These are phyloP conservation scores for Pleuronectes platessa DNA, from an alignment of 2,113 vertebrate species.

Conservation along the genomic window DNA sequence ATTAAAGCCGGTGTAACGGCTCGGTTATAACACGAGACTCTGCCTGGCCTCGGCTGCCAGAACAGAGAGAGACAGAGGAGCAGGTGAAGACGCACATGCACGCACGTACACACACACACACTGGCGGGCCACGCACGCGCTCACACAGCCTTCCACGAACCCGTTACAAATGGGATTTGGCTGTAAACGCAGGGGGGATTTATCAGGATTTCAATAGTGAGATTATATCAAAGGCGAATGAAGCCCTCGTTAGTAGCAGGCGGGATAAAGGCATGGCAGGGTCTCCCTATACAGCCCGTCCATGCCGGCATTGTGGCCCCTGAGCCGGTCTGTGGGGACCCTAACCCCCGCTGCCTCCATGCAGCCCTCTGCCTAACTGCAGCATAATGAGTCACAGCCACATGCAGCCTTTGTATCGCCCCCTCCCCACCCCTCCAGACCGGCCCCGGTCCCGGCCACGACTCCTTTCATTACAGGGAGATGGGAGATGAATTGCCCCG, in stretches of 20 bases:
- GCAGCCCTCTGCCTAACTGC: constrained; percentile 88
- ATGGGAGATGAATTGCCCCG: constrained; percentile 90
- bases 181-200: constrained; percentile 89
- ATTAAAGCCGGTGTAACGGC: constrained; percentile 77
- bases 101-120: constrained; percentile 23
- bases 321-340: constrained; percentile 88
- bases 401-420: constrained; percentile 87
- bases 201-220: constrained; percentile 95
- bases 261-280: constrained; percentile 91
- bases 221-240: constrained; percentile 96
- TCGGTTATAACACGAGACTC: constrained; percentile 83
- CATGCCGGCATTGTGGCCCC: constrained; percentile 89
- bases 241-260: constrained; percentile 93
- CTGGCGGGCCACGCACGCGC: constrained; percentile 19
- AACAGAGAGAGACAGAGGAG: constrained; percentile 61
- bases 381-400: constrained; percentile 94
- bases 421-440: constrained; percentile 52
- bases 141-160: constrained; percentile 40
- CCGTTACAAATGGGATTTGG: constrained; percentile 96
- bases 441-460: constrained; percentile 84
- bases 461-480: constrained; percentile 88
- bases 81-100: constrained; percentile 78
- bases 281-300: constrained; percentile 78
- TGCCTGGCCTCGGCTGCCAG: constrained; percentile 85
- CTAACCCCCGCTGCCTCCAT: constrained; percentile 89